Evolutionary conservation across 2,113 vertebrate genomes (phyloP).

Genomic region (Elaphurus davidianus): DNA sequence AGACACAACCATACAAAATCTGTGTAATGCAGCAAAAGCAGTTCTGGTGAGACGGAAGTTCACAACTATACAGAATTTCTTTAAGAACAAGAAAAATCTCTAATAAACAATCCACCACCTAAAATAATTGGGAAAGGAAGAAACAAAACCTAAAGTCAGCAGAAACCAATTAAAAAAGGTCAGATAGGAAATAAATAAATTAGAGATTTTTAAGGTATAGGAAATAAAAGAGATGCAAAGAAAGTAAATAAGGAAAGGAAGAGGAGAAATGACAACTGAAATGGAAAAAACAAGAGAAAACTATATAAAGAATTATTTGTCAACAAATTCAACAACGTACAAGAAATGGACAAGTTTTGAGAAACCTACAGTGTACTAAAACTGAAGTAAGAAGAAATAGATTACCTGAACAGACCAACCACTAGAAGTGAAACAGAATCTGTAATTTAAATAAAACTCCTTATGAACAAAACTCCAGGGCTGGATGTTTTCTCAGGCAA

Average conservation of each 20-base stretch:
- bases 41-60: not conserved
- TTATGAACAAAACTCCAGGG: not conserved
- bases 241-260: not conserved
- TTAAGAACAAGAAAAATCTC: not conserved
- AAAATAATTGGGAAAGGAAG: not conserved
- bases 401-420: not conserved
- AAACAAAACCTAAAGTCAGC: not conserved
- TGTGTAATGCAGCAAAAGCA: not conserved
- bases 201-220: not conserved
- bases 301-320: not conserved
- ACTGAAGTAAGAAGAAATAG: not conserved
- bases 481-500: not conserved
- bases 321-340: not conserved
- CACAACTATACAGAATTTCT: not conserved
- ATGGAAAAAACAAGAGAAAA: not conserved
- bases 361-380: not conserved
- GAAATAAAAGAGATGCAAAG: not conserved
- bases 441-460: not conserved
- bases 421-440: not conserved
- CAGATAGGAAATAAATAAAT: not conserved
- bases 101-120: not conserved
- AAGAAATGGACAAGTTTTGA: not conserved
- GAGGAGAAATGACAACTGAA: not conserved
- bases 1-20: not conserved
- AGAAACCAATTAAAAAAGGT: not conserved